phyloP scores from a whole-genome alignment of 2,113 vertebrate species.

The Lepus timidus region DNA sequence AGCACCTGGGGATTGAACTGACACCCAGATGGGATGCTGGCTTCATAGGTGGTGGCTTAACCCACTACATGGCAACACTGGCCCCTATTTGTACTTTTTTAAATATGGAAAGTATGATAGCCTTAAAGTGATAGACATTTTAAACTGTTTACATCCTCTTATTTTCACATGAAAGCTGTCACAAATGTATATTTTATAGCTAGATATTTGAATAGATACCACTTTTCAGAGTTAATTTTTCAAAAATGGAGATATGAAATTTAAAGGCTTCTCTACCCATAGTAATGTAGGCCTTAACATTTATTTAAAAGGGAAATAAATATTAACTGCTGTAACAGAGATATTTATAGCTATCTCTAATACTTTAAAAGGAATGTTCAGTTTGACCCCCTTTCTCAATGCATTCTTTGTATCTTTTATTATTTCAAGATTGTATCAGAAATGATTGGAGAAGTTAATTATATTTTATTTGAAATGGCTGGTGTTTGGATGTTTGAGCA shows the following conservation, averaged over 20 bases:
- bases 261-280: not conserved
- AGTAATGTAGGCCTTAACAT: not conserved
- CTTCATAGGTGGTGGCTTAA: no score
- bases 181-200: not conserved
- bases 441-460: constrained; percentile 3
- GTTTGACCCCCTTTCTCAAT: not conserved
- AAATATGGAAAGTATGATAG: not conserved
- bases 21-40: no score
- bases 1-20: no score
- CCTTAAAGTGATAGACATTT: not conserved
- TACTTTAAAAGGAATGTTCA: not conserved
- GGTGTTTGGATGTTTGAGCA: constrained; percentile 21
- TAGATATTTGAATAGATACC: not conserved
- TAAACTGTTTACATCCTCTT: not conserved
- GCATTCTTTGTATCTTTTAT: not conserved
- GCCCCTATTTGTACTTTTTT: not conserved
- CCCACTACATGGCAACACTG: no score
- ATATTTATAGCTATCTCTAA: not conserved
- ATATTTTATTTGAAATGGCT: constrained; percentile 26
- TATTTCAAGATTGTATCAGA: constrained; percentile 42
- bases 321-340: not conserved
- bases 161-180: constrained; percentile 13
- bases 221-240: constrained; percentile 25
- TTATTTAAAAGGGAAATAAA: not conserved
- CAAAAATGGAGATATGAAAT: not conserved